Evolutionary conservation across 2,113 vertebrate genomes (phyloP).

Genomic region (Malurus alboscapulatus): DNA sequence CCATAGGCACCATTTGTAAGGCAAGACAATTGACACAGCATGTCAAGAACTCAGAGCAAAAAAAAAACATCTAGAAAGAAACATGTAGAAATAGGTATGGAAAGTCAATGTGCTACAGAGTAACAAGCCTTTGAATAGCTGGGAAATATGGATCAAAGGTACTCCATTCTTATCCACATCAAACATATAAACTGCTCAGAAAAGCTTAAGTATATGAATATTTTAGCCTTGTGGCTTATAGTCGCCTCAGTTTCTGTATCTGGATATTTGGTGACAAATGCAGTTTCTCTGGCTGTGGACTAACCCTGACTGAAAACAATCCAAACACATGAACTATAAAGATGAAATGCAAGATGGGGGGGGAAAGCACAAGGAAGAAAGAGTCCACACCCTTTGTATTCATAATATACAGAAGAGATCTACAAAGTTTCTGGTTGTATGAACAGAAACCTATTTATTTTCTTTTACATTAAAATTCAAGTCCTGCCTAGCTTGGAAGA

Average conservation of each 20-base stretch:
- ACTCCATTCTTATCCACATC: background rate
- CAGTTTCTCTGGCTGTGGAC: conserved; percentile 1
- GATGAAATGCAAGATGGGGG: conserved; percentile 14
- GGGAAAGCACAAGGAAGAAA: background rate
- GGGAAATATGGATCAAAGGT: background rate
- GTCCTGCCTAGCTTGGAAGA: background rate
- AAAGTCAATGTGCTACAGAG: background rate
- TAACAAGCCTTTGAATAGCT: background rate
- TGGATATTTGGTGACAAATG: conserved; percentile 34
- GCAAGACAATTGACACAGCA: background rate
- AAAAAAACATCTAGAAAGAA: background rate
- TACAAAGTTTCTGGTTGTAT: background rate
- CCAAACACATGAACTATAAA: background rate
- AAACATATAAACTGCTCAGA: background rate
- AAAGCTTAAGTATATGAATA: background rate
- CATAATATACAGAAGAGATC: background rate
- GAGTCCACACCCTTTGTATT: conserved; percentile 7
- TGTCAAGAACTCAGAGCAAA: background rate
- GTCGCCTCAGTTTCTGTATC: conserved; percentile 28
- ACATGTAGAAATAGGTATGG: background rate
- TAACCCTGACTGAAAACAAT: conserved; percentile 43
- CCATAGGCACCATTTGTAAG: background rate
- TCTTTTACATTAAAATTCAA: background rate
- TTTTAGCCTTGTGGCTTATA: conserved; percentile 4
- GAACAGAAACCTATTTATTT: conserved; percentile 11